phyloP scores from a whole-genome alignment of 2,113 vertebrate genomes.

The Tor tambroides region DNA sequence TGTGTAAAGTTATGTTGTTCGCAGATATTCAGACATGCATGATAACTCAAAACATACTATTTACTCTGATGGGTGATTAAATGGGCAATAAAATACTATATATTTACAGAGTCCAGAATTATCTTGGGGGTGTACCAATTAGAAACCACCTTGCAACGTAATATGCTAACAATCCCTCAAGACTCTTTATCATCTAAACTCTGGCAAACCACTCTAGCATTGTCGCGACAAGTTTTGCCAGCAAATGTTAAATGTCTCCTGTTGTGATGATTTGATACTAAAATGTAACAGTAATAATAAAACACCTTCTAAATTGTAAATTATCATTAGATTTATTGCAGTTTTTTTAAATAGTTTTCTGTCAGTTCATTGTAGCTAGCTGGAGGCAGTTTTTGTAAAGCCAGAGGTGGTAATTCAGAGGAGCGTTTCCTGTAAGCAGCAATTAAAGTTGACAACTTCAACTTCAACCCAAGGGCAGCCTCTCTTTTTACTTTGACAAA shows the following conservation, averaged over 20 bases:
- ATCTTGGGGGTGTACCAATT: background rate
- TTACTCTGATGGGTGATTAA: background rate
- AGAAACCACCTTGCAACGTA: background rate
- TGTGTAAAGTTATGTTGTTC: background rate
- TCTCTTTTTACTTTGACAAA: slow-evolving; percentile 20
- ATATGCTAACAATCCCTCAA: background rate
- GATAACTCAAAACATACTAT: background rate
- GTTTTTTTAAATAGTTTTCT: slow-evolving; percentile 27
- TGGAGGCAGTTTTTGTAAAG: slow-evolving; percentile 54
- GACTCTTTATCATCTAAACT: background rate
- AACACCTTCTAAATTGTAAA: slow-evolving; percentile 6
- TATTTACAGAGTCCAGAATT: background rate
- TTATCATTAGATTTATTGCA: slow-evolving; percentile 8
- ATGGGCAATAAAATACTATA: background rate
- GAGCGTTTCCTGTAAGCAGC: slow-evolving; percentile 72
- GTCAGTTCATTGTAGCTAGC: slow-evolving; percentile 50
- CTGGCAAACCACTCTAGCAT: background rate
- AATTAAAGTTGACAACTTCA: slow-evolving; percentile 40
- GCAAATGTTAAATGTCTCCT: background rate
- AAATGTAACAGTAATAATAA: slow-evolving; percentile 6
- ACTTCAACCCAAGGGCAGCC: slow-evolving; percentile 1
- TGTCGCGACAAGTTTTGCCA: background rate
- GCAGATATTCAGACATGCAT: background rate
- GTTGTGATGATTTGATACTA: background rate
- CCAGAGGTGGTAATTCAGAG: slow-evolving; percentile 59